Conservation (phyloP, 2,113 vertebrate species). For the Solea solea region DNA sequence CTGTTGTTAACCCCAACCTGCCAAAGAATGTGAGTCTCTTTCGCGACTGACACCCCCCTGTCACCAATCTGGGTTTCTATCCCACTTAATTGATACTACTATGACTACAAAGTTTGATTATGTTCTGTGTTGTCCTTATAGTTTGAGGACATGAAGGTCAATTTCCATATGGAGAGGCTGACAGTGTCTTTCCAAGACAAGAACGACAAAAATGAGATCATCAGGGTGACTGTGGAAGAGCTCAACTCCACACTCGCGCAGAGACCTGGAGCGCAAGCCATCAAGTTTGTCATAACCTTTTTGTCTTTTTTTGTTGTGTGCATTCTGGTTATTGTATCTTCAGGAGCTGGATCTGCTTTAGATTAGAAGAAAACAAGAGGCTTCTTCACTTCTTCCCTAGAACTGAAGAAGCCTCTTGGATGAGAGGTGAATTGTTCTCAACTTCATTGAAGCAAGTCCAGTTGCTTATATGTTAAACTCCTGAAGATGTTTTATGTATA, state of each 20-base stretch:
- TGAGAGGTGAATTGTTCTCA: no score
- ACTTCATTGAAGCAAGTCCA: no score
- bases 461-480: no score
- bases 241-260: constrained; percentile 88
- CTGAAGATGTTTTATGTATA: no score
- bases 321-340: no score
- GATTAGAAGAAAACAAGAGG: no score
- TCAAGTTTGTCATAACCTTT: constrained; percentile 82
- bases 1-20: constrained; percentile 90
- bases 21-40: constrained; percentile 89
- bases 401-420: no score
- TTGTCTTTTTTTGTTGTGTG: neutral
- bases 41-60: neutral
- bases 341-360: no score
- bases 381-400: no score
- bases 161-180: constrained; percentile 89
- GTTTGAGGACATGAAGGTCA: constrained; percentile 95
- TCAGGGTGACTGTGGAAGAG: constrained; percentile 88
- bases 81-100: neutral
- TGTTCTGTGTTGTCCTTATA: constrained; percentile 55
- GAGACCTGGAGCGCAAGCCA: constrained; percentile 92
- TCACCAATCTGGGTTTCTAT: neutral
- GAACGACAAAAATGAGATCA: constrained; percentile 84
- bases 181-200: constrained; percentile 88
- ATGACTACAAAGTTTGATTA: neutral